phyloP scores from a whole-genome alignment of 2,113 vertebrate genomes.

The Corythoichthys haematopterus region DNA sequence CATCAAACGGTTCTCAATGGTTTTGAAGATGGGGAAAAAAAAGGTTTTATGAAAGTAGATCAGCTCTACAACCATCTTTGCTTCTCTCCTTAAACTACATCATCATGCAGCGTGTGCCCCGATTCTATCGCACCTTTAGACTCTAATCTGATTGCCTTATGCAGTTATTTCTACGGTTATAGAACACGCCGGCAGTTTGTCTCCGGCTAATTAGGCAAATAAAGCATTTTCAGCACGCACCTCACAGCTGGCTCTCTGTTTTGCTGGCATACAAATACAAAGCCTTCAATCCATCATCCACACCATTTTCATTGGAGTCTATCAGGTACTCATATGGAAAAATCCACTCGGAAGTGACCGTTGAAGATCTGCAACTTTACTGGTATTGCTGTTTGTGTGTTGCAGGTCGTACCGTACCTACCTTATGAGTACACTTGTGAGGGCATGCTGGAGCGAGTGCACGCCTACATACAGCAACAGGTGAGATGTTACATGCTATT shows the following conservation, averaged over 20 bases:
- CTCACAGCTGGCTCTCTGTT: background rate
- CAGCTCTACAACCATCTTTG: background rate
- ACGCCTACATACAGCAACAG: constrained; percentile 95
- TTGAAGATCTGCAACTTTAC: constrained; percentile 7
- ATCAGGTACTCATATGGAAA: background rate
- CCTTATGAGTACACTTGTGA: constrained; percentile 94
- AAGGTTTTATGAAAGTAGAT: background rate
- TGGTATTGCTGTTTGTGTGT: background rate
- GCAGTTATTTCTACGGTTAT: background rate
- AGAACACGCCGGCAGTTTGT: constrained; percentile 5
- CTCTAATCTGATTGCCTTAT: background rate
- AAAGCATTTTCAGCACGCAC: constrained; percentile 35
- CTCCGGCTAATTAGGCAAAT: constrained; percentile 48
- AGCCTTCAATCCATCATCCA: background rate
- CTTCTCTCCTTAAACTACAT: background rate
- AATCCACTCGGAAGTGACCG: background rate
- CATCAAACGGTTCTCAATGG: background rate
- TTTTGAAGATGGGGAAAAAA: background rate
- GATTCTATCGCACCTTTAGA: background rate
- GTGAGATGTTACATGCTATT: constrained; percentile 55
- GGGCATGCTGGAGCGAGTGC: constrained; percentile 94
- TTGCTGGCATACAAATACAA: background rate
- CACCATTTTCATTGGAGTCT: constrained; percentile 21
- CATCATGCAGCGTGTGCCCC: background rate
- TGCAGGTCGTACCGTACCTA: constrained; percentile 89